These are phyloP conservation scores for Ladona fulva DNA, from an alignment of 1,140 invertebrate species.

Conservation along the genomic window DNA sequence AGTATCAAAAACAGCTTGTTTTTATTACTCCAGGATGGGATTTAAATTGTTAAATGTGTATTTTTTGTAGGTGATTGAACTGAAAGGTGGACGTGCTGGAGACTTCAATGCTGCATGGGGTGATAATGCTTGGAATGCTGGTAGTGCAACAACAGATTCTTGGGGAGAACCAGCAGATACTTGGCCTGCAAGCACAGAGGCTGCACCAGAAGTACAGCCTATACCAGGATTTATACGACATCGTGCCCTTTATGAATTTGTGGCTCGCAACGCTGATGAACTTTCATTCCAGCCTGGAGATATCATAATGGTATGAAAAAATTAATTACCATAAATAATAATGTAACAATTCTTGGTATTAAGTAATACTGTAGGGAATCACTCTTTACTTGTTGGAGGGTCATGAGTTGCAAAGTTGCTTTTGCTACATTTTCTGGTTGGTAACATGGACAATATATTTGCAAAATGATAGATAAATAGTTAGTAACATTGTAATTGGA, in stretches of 20 bases:
- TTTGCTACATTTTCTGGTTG: too few species aligned
- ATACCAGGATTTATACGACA: slow-evolving; percentile 56
- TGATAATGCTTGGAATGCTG: slow-evolving; percentile 27
- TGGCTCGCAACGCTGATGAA: slow-evolving; percentile 86
- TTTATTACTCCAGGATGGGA: too few species aligned
- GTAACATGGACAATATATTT: too few species aligned
- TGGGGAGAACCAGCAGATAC: slow-evolving; percentile 22
- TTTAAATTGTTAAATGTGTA: neutral
- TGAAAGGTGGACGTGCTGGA: slow-evolving; percentile 37
- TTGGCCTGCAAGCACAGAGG: slow-evolving; percentile 17
- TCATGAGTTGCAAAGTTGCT: too few species aligned
- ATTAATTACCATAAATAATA: neutral
- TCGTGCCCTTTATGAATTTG: slow-evolving; percentile 88
- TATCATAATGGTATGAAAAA: slow-evolving; percentile 65
- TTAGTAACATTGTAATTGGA: too few species aligned
- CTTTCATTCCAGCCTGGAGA: slow-evolving; percentile 90
- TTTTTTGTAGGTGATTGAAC: slow-evolving; percentile 36
- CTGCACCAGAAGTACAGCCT: slow-evolving; percentile 23
- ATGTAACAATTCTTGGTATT: too few species aligned
- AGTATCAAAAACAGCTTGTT: too few species aligned
- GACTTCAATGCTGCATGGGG: slow-evolving; percentile 32
- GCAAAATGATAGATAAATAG: too few species aligned
- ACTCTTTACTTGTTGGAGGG: too few species aligned
- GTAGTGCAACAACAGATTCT: slow-evolving; percentile 27
- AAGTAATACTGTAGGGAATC: too few species aligned